Evolutionary conservation across 1,140 invertebrate species (phyloP), one percentile per base, ranked within the genome.

Genomic region (Plectus sambesii): DNA sequence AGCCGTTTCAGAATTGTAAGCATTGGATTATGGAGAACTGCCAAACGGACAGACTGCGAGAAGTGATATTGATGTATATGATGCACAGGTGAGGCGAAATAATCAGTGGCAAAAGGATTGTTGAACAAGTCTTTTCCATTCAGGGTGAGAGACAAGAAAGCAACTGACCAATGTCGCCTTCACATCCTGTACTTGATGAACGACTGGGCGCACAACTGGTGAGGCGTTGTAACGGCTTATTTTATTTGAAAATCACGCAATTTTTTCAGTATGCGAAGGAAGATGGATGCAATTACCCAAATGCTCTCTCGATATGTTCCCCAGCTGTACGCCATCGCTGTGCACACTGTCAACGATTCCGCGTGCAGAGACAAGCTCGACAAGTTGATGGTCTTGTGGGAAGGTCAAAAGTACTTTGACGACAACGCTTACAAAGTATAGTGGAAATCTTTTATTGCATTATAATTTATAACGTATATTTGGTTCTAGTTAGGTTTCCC

Each of bases 1-100:
- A n/a, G n/a, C n/a, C n/a, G n/a, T 46, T 60, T 59, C 37, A 61
- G 56, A 63, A 51, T 23, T 36, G 42, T 23, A 63, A 63, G 42
- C 59, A 63, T 26, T 63, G 61, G 61, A 63, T 63, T 47, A 58
- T 66, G 42, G 62, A 66, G 24, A 47, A 62, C 42, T 65, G 62
- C 44, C 40, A 42, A 6, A 63, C 44, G 19, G 61, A 63, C 47
- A 55, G 58, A 27, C 37, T 60, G 36, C 52, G 61, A 39, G 61
- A 63, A 52, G 49, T 66, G 20, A 50, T 66, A 20, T 48, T 63
- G 19, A 46, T 53, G 12, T 63, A 63, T 27, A 43, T 63, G 6
- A 29, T 63, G 22, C 40, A 56, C 30, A 58, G 54, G 60, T 60
- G 33, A 9, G 15, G 19, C 17, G 48, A 3, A 23, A 24, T 53